Base-by-base conservation (phyloP, 2,797 vertebrate species). In the Crocidura indochinensis region DNA sequence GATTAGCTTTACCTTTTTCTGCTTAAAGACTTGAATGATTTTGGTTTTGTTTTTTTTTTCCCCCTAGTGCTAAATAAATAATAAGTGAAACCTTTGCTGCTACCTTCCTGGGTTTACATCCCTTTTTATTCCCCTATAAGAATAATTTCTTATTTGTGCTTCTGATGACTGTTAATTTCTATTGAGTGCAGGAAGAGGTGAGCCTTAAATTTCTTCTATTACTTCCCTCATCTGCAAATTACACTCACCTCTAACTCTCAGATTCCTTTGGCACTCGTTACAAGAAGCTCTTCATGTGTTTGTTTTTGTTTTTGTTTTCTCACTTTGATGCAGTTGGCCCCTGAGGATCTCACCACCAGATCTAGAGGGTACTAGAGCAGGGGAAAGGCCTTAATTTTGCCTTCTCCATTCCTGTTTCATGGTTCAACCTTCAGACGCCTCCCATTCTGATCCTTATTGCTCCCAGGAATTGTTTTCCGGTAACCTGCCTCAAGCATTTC, bases 161-260 rank as follows among this genome's bases (percentile, higher is more conserved):
- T 92, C 83, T 94, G 79, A 87, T 46, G 94, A 96, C 96, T 96
- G 89, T 96, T 96, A 94, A 87, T 93, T 92, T 92, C 69, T 94
- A 65, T 20, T 47, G 78, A 81, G 47, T 85, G 72, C 29, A 87
- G 82, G 88, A 89, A 95, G 53, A 75, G 69, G 47, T 72, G 71
- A 91, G 80, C 69, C 77, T 73, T 53, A 94, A 85, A 68, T 64
- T 79, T 68, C 81, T 93, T 65, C 79, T 87, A 72, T 84, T 38
- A 9, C 62, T 75, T 24, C 29, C 14, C 29, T 73, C 64, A 24
- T 78, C 65, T 27, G 14, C 5, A 31, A 38, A 49, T 44, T 27
- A 64, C 62, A 81, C 93, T 93, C 65, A 91, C 81, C 31, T 75
- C 71, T 73, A 24, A 79, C 24, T 47, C 17, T 38, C 46, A 31